Base-by-base conservation (phyloP, 2,888 invertebrate species). In the Thysanoteuthis rhombus region DNA sequence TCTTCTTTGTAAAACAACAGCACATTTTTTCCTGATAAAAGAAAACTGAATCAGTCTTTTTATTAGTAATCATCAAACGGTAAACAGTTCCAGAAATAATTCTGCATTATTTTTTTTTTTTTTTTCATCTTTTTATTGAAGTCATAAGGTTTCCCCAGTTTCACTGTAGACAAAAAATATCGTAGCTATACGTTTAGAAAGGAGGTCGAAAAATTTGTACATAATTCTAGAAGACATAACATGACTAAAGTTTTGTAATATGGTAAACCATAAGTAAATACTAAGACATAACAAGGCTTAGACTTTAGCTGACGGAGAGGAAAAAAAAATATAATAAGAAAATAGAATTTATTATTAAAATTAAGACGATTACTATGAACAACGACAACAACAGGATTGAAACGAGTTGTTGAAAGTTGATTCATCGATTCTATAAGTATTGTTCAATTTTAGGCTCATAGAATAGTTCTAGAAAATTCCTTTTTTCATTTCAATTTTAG, bases 151-250 rank as follows among this genome's bases (percentile, higher is more conserved):
- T 75, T 75, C 75, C 16, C 75, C 75, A 75, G 36, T 25, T 75
- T 75, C n/a, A 75, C 75, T 75, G 52, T 52, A 75, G 75, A 75
- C 75, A 75, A 75, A 75, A 75, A 75, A 75, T 75, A n/a, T n/a
- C 36, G 75, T 75, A n/a, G 10, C 75, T n/a, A 16, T 75, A 75
- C n/a, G 19, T 75, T 12, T 52, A 52, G 52, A 52, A 52, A 52
- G 52, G 36, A 75, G 36, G 36, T 75, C 75, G n/a, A 75, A 75
- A n/a, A 75, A n/a, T n/a, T 75, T 75, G 10, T 75, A 75, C 75
- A 75, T 19, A 75, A 75, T 75, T 75, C 75, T 75, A 75, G 75
- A n/a, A 75, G 75, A 52, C 25, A 75, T 75, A n/a, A 75, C 12
- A 2, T 25, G 36, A 75, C 75, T 52, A 52, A 45, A 22, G 22